A percentile compares a stretch with the other conserved stretches of the same genome.
Evolutionary conservation across 1,140 invertebrate genomes (phyloP).

Genomic region (Drosophila ambigua): DNA sequence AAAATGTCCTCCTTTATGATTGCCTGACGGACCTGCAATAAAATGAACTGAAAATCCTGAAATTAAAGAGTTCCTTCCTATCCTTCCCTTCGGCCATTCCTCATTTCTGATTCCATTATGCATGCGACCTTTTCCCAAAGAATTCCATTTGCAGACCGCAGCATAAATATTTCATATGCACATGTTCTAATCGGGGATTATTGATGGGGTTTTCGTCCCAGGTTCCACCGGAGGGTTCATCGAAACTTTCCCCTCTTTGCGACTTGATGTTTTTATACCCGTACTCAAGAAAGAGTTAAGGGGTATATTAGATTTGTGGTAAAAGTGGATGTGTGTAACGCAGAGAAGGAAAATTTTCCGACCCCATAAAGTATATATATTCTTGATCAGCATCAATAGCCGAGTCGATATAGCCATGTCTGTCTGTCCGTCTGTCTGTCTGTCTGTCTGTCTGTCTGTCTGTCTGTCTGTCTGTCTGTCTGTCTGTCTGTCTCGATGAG

Average conservation of each 20-base stretch:
- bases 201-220: constrained; percentile 22
- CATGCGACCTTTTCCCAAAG: constrained; percentile 36
- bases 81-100: neutral
- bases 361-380: too few species aligned
- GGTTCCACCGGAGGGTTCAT: neutral
- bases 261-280: constrained; percentile 31
- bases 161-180: constrained; percentile 61
- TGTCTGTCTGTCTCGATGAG: too few species aligned
- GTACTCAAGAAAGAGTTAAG: too few species aligned
- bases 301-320: too few species aligned
- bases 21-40: constrained; percentile 35
- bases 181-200: constrained; percentile 52
- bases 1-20: constrained; percentile 57
- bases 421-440: too few species aligned
- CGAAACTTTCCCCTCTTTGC: neutral
- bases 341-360: too few species aligned
- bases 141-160: constrained; percentile 45
- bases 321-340: too few species aligned
- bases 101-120: constrained; percentile 34
- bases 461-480: too few species aligned
- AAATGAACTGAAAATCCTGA: constrained; percentile 42
- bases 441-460: too few species aligned
- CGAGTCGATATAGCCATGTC: too few species aligned
- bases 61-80: constrained; percentile 30
- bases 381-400: too few species aligned